A percentile compares a stretch with the other conserved stretches of the same genome.
These are phyloP conservation scores for Bembecia ichneumoniformis DNA, from an alignment of 2,888 invertebrate species.

Conservation along the genomic window DNA sequence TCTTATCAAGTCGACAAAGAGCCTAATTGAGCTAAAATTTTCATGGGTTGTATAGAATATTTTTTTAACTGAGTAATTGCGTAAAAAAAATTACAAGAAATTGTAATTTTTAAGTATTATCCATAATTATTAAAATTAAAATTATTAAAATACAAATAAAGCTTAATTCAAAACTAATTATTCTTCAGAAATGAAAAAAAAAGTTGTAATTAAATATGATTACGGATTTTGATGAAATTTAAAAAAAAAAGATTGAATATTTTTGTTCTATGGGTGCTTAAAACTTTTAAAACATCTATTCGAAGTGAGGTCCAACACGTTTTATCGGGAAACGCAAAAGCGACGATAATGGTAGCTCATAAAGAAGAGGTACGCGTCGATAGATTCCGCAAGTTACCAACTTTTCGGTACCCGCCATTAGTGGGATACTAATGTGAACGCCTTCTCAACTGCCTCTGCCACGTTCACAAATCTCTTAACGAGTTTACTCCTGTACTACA, in stretches of 20 bases:
- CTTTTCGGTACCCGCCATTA: constrained; percentile 61
- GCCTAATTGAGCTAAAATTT: too few relatives aligned
- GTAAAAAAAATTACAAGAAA: too few relatives aligned
- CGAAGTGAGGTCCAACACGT: constrained; percentile 59
- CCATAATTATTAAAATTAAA: too few relatives aligned
- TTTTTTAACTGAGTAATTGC: too few relatives aligned
- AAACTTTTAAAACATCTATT: constrained; percentile 55
- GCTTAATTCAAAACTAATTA: too few relatives aligned
- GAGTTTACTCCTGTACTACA: background rate
- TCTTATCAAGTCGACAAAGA: too few relatives aligned
- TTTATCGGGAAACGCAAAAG: constrained; percentile 62
- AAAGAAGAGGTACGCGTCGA: constrained; percentile 59
- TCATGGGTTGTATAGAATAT: too few relatives aligned
- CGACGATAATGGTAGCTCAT: constrained; percentile 66
- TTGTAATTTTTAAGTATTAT: too few relatives aligned
- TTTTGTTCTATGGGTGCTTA: constrained; percentile 52
- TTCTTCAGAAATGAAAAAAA: too few relatives aligned
- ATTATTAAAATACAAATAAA: too few relatives aligned
- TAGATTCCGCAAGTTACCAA: constrained; percentile 67
- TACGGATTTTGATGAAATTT: too few relatives aligned
- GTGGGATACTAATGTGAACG: constrained; percentile 49
- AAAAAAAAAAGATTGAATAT: constrained; percentile 36
- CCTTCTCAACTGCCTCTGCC: constrained; percentile 13
- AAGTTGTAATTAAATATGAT: too few relatives aligned
- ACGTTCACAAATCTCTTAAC: background rate